Evolutionary conservation across 2,888 invertebrate species (phyloP).

Genomic region (Malachius bipustulatus): DNA sequence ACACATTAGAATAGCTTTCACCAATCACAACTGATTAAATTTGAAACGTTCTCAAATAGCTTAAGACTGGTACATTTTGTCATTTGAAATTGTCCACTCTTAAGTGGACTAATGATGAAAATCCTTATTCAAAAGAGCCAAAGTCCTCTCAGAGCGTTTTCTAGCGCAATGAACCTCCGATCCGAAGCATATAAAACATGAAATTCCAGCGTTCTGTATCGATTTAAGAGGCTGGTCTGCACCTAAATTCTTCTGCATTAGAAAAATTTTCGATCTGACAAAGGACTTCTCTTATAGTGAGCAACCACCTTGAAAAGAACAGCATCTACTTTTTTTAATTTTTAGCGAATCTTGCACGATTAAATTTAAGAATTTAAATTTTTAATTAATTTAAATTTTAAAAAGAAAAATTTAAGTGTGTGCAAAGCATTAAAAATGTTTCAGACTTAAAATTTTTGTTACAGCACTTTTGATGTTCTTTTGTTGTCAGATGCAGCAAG

Average conservation of each 20-base stretch:
- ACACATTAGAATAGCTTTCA: neutral
- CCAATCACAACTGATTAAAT: slow-evolving; percentile 13
- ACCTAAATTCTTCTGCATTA: slow-evolving; percentile 13
- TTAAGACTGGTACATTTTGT: slow-evolving; percentile 11
- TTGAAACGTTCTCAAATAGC: slow-evolving; percentile 16
- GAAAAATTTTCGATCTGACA: slow-evolving; percentile 24
- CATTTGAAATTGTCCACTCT: slow-evolving; percentile 10
- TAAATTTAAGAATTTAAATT: slow-evolving; percentile 16
- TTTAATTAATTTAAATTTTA: too few relatives aligned
- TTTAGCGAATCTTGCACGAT: slow-evolving; percentile 11
- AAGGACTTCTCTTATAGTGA: slow-evolving; percentile 15
- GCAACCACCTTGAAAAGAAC: slow-evolving; percentile 5
- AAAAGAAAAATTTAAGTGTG: too few relatives aligned
- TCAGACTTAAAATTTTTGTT: slow-evolving; percentile 9
- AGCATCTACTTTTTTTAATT: neutral
- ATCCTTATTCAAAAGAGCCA: neutral
- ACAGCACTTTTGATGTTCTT: slow-evolving; percentile 15
- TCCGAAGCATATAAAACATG: slow-evolving; percentile 13
- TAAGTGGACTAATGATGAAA: slow-evolving; percentile 4
- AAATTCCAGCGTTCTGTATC: slow-evolving; percentile 12
- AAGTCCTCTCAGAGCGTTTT: slow-evolving; percentile 9
- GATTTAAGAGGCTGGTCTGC: slow-evolving; percentile 8
- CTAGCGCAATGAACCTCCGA: slow-evolving; percentile 10
- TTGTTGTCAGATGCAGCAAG: slow-evolving; percentile 17
- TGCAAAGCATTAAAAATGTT: slow-evolving; percentile 16